These are phyloP conservation scores for Peromyscus melanophrys DNA, from an alignment of 2,797 vertebrate genomes.

Conservation along the genomic window DNA sequence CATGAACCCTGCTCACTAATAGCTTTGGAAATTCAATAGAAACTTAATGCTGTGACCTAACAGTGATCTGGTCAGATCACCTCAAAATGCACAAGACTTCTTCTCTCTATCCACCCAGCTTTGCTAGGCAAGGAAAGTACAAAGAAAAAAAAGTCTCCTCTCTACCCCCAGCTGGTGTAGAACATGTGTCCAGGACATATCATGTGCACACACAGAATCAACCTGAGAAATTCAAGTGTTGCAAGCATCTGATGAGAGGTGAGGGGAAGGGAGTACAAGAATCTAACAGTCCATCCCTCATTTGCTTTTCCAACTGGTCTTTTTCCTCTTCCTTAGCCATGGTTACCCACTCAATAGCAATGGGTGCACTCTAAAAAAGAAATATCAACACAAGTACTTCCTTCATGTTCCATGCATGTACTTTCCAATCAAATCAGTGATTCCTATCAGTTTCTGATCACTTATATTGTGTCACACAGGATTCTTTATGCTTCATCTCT, in stretches of 20 bases:
- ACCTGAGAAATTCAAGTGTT: neutral
- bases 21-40: slow-evolving; percentile 34
- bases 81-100: neutral
- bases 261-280: neutral
- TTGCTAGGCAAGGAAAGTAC: neutral
- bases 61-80: neutral
- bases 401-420: neutral
- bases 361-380: neutral
- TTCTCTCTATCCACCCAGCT: neutral
- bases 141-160: neutral
- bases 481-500: neutral
- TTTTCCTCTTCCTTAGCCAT: neutral
- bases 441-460: too few species aligned
- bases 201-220: neutral
- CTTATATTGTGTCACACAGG: neutral
- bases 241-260: neutral
- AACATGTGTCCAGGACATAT: neutral
- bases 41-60: neutral
- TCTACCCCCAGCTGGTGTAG: neutral
- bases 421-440: neutral
- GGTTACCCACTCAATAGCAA: neutral
- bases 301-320: slow-evolving; percentile 35
- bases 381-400: neutral
- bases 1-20: neutral
- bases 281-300: neutral